Conservation (phyloP, 2,888 invertebrate species). For the Drosophila helvetica region DNA sequence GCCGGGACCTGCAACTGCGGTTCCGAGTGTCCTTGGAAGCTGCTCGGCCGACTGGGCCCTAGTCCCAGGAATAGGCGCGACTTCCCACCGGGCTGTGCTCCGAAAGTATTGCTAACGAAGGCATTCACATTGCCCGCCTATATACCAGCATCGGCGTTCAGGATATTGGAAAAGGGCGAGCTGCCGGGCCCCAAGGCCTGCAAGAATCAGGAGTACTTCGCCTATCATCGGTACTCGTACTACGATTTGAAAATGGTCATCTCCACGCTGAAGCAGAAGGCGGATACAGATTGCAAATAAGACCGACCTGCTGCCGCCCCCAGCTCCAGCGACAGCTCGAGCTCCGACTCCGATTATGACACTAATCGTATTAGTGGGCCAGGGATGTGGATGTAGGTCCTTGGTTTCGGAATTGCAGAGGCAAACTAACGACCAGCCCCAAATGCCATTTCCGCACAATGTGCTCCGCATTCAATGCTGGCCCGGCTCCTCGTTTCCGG, state of each 20-base stretch:
- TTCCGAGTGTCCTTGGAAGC: slow-evolving; percentile 7
- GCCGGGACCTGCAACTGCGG: slow-evolving; percentile 19
- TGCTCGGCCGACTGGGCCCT: slow-evolving; percentile 15
- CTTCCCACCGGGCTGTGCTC: slow-evolving; percentile 14
- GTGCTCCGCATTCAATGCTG: slow-evolving; percentile 12
- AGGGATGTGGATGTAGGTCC: slow-evolving; percentile 18
- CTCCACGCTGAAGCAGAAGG: slow-evolving; percentile 2
- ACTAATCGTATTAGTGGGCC: slow-evolving; percentile 76
- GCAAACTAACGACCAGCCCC: slow-evolving; percentile 48
- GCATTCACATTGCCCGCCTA: slow-evolving; percentile 43
- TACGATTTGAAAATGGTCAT: slow-evolving; percentile 30
- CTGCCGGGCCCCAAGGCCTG: slow-evolving; percentile 50
- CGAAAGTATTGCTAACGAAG: slow-evolving; percentile 4
- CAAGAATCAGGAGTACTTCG: slow-evolving; percentile 54
- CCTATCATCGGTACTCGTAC: slow-evolving; percentile 45
- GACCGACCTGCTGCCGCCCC: neutral
- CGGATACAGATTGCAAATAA: slow-evolving; percentile 1
- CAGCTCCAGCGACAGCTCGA: neutral
- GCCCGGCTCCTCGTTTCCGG: slow-evolving; percentile 60
- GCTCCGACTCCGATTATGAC: slow-evolving; percentile 61
- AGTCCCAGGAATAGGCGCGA: slow-evolving; percentile 17
- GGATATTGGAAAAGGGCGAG: slow-evolving; percentile 27
- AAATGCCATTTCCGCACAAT: slow-evolving; percentile 78
- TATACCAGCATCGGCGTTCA: slow-evolving; percentile 18
- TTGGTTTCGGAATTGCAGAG: slow-evolving; percentile 6